Percentiles rank a stretch among this genome's conserved stretches.
Conservation (phyloP, 2,113 vertebrate genomes). For the Tupaia chinensis region DNA sequence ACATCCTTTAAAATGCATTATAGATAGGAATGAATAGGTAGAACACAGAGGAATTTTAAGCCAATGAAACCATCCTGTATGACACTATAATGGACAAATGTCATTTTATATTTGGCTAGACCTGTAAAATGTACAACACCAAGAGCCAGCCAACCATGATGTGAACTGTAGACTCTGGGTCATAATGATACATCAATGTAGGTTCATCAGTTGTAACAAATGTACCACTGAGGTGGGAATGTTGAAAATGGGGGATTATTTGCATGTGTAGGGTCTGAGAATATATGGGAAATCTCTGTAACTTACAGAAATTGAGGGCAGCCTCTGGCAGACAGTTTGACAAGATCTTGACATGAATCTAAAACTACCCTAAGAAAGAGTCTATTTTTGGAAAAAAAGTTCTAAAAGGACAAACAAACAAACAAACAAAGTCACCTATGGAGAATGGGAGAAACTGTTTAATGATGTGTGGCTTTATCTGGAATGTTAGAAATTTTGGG, state of each 20-base stretch:
- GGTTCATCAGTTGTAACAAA: neutral
- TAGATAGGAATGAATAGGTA: neutral
- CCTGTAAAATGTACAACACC: neutral
- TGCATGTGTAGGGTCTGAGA: no score
- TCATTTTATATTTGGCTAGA: neutral
- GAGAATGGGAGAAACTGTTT: neutral
- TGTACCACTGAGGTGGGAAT: neutral
- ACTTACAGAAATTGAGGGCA: no score
- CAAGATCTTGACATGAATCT: neutral
- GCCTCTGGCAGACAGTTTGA: no score
- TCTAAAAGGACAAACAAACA: neutral
- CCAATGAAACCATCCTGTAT: neutral
- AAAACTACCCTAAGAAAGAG: neutral
- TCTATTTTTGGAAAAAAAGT: neutral
- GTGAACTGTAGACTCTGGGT: neutral
- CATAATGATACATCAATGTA: neutral
- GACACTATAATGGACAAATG: neutral
- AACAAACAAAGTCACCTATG: neutral
- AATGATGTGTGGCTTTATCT: neutral
- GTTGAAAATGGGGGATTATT: accelerated
- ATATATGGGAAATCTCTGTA: neutral
- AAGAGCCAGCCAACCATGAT: neutral
- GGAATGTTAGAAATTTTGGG: neutral
- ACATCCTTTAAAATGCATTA: neutral
- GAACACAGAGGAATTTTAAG: neutral